Conservation (phyloP, 2,797 vertebrate genomes). For the Hirundo rustica region DNA sequence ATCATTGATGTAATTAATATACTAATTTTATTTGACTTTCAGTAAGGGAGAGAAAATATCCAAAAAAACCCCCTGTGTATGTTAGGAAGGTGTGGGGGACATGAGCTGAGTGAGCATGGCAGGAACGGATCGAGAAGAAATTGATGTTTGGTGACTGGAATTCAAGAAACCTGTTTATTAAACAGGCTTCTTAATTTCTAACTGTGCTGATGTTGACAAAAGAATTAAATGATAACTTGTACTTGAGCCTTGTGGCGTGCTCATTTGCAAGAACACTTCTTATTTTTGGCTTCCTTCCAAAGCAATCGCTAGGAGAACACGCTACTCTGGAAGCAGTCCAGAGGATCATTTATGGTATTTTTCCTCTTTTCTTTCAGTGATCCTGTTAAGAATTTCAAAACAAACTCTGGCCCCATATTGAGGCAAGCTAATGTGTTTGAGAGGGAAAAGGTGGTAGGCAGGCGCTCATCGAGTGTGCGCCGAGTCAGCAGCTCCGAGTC, state of each 20-base stretch:
- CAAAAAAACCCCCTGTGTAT: background rate
- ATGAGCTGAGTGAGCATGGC: background rate
- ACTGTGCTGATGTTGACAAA: constrained; percentile 77
- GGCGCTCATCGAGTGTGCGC: background rate
- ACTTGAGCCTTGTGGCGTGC: constrained; percentile 69
- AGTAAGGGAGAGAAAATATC: background rate
- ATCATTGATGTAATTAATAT: background rate
- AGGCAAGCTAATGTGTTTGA: constrained; percentile 69
- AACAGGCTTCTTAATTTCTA: constrained; percentile 81
- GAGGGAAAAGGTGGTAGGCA: constrained; percentile 21
- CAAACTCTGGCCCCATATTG: constrained; percentile 75
- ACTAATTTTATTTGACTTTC: constrained; percentile 2
- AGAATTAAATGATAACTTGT: constrained; percentile 83
- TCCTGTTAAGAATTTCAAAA: constrained; percentile 82
- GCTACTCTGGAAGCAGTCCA: constrained; percentile 78
- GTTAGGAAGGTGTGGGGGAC: background rate
- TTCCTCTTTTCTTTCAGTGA: constrained; percentile 76
- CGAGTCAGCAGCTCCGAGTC: background rate
- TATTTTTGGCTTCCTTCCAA: constrained; percentile 78
- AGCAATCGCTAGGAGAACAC: constrained; percentile 76
- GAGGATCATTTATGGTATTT: constrained; percentile 74
- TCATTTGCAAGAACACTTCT: constrained; percentile 75
- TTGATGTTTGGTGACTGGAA: constrained; percentile 62
- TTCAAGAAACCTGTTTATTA: constrained; percentile 79
- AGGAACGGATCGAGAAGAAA: background rate